phyloP scores from a whole-genome alignment of 2,888 invertebrate species.

The Euspilapteryx auroguttella region DNA sequence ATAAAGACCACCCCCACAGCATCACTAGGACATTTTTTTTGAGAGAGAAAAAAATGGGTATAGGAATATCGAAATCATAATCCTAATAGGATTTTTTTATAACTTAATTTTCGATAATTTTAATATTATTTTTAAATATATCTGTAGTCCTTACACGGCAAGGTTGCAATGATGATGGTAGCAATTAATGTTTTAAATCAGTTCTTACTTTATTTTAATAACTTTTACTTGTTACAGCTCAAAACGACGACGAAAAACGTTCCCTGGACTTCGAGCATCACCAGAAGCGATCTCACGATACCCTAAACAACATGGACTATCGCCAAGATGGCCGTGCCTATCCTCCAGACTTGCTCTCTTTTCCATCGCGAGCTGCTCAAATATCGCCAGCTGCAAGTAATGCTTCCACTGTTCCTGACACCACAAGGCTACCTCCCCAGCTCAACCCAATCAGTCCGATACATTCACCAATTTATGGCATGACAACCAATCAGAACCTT shows the following conservation, averaged over 20 bases:
- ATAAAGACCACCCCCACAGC: too few species aligned
- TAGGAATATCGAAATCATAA: too few species aligned
- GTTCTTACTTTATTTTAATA: too few species aligned
- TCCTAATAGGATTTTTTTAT: too few species aligned
- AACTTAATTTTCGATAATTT: too few species aligned
- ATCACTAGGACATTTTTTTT: too few species aligned
- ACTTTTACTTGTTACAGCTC: constrained; percentile 40
- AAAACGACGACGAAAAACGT: constrained; percentile 71
- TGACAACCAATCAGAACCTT: constrained; percentile 61
- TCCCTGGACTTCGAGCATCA: constrained; percentile 68
- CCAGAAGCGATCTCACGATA: constrained; percentile 56
- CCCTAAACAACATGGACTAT: constrained; percentile 55
- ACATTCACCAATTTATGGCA: constrained; percentile 67
- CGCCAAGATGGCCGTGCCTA: constrained; percentile 64
- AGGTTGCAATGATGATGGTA: too few species aligned
- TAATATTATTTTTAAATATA: too few species aligned
- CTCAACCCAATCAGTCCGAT: constrained; percentile 67
- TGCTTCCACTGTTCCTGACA: constrained; percentile 78
- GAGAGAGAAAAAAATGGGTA: too few species aligned
- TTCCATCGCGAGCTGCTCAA: constrained; percentile 70
- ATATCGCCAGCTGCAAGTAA: constrained; percentile 81
- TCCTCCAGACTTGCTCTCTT: constrained; percentile 81
- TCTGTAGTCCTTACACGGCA: too few species aligned
- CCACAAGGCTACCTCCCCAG: constrained; percentile 63
- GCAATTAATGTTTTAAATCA: too few species aligned